A percentile compares a stretch with the other conserved stretches of the same genome.
phyloP scores from a whole-genome alignment of 2,797 vertebrate species.

The Chloroceryle amazona region DNA sequence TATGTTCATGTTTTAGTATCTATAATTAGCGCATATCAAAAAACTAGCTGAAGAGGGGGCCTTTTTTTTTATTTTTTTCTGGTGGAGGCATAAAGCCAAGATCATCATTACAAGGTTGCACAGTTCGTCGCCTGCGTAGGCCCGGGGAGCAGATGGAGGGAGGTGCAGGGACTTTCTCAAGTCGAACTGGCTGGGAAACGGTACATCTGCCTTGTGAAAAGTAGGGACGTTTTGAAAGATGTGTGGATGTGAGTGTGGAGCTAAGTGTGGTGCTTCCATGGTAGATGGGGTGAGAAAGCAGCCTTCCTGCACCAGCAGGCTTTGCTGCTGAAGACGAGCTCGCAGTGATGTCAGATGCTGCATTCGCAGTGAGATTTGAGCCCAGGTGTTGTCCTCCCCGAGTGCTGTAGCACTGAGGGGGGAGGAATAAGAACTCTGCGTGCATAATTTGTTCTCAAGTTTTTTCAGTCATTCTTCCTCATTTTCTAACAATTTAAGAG shows the following conservation, averaged over 20 bases:
- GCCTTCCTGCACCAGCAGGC: neutral
- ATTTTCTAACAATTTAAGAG: neutral
- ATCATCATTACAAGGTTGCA: conserved; percentile 36
- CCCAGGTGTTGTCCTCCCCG: neutral
- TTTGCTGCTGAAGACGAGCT: neutral
- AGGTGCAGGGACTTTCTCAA: conserved; percentile 29
- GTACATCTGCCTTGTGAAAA: conserved; percentile 58
- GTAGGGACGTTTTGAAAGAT: neutral
- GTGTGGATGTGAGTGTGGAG: neutral
- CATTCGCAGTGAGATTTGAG: neutral
- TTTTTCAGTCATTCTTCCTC: neutral
- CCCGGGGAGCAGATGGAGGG: conserved; percentile 61
- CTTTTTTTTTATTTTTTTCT: accelerated
- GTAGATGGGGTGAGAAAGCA: neutral
- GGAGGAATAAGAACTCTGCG: accelerated
- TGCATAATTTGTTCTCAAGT: neutral
- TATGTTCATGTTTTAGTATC: conserved; percentile 10
- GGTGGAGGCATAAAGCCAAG: conserved; percentile 33
- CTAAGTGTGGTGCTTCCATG: neutral
- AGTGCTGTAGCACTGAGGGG: neutral
- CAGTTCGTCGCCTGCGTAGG: conserved; percentile 47
- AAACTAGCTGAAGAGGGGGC: neutral
- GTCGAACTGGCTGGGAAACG: conserved; percentile 56
- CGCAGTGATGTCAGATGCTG: neutral
- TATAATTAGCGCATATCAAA: too few relatives aligned